A percentile compares a stretch with the other conserved stretches of the same genome.
phyloP scores from a whole-genome alignment of 2,113 vertebrate genomes.

The Synchiropus splendidus region DNA sequence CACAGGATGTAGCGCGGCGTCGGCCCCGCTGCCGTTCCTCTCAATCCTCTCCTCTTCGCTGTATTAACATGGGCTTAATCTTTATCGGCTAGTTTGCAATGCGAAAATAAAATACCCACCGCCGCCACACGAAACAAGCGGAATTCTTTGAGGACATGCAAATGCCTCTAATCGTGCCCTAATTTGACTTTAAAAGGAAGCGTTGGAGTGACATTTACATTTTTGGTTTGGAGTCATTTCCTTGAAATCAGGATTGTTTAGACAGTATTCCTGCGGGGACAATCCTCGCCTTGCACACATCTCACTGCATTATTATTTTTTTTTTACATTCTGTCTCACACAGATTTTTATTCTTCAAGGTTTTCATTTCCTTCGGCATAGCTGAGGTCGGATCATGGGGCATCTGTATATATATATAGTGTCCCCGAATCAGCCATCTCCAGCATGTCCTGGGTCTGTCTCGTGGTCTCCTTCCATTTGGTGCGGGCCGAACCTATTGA shows the following conservation, averaged over 20 bases:
- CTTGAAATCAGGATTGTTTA: conserved; percentile 31
- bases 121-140: conserved; percentile 24
- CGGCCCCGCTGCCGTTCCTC: conserved; percentile 22
- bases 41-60: conserved; percentile 14
- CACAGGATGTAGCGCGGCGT: conserved; percentile 37
- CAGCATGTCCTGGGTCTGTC: too few species aligned
- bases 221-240: conserved; percentile 27
- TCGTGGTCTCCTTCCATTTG: too few species aligned
- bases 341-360: too few species aligned
- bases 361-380: too few species aligned
- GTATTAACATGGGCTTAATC: conserved; percentile 9
- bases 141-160: conserved; percentile 5
- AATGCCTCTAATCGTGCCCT: conserved; percentile 7
- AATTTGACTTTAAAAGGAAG: conserved; percentile 19
- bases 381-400: too few species aligned
- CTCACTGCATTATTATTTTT: too few species aligned
- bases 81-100: conserved; percentile 5
- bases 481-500: too few species aligned
- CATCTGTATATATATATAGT: too few species aligned
- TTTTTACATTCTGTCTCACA: too few species aligned
- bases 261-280: conserved; percentile 35
- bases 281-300: too few species aligned
- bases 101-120: not conserved
- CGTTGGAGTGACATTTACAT: conserved; percentile 38
- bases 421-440: too few species aligned